phyloP scores from a whole-genome alignment of 2,797 vertebrate genomes.

The Smutsia gigantea region DNA sequence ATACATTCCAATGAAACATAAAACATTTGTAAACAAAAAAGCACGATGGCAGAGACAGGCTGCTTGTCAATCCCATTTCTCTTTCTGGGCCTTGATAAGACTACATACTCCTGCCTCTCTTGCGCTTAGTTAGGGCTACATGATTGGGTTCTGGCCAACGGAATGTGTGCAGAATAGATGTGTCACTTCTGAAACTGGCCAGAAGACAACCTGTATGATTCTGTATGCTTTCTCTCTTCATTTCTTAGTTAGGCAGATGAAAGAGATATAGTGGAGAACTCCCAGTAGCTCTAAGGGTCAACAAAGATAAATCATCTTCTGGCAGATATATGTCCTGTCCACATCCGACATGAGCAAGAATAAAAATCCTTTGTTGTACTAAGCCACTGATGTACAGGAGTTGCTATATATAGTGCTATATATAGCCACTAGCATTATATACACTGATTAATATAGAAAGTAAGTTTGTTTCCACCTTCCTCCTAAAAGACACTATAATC shows the following conservation, averaged over 20 bases:
- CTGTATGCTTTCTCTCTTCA: not conserved
- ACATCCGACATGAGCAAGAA: not conserved
- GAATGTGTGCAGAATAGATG: not conserved
- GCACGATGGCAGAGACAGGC: not conserved
- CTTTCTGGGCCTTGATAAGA: not conserved
- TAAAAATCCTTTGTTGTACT: not conserved
- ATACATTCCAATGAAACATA: constrained; percentile 46
- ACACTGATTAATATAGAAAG: not conserved
- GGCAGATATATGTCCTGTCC: not conserved
- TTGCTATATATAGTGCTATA: not conserved
- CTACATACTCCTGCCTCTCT: not conserved
- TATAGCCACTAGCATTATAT: not conserved
- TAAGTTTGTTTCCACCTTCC: not conserved
- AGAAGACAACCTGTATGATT: not conserved
- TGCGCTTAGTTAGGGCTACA: not conserved
- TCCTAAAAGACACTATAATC: not conserved
- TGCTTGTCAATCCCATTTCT: not conserved
- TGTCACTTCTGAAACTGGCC: not conserved
- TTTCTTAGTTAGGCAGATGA: not conserved
- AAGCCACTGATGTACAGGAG: not conserved
- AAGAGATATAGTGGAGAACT: not conserved
- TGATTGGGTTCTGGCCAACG: not conserved
- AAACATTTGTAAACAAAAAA: constrained; percentile 61
- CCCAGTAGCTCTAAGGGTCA: not conserved
- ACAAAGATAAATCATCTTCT: not conserved